These are phyloP conservation scores for Spinibarbus caldwelli DNA, from an alignment of 2,797 vertebrate species.

Conservation along the genomic window DNA sequence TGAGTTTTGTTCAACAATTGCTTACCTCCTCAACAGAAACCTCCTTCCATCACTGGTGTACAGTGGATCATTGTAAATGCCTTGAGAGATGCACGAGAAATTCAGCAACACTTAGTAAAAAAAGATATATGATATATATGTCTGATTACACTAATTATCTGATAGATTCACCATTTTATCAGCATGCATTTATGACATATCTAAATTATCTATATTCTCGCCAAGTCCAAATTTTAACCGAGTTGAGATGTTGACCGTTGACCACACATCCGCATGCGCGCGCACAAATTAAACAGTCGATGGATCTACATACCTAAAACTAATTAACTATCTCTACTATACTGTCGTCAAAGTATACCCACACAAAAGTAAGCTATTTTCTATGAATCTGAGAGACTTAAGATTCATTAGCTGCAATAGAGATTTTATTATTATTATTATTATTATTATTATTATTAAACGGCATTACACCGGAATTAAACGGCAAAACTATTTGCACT, in stretches of 20 bases:
- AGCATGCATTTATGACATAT: not conserved
- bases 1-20: not conserved
- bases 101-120: constrained; percentile 4
- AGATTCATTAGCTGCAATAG: not conserved
- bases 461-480: too few species aligned
- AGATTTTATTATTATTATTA: not conserved
- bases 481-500: not conserved
- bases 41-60: constrained; percentile 29
- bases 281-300: not conserved
- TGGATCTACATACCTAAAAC: not conserved
- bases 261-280: not conserved
- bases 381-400: not conserved
- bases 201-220: not conserved
- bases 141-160: not conserved
- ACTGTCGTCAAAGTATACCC: not conserved
- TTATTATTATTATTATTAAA: too few species aligned
- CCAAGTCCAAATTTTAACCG: not conserved
- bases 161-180: not conserved
- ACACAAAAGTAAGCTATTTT: not conserved
- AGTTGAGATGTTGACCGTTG: not conserved
- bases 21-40: constrained; percentile 66
- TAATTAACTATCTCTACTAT: not conserved
- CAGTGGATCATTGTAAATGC: not conserved
- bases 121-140: not conserved
- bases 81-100: constrained; percentile 28